Percentiles rank a stretch among this genome's conserved stretches.
Conservation (phyloP, 2,888 invertebrate genomes). For the Acanthosoma haemorrhoidale region DNA sequence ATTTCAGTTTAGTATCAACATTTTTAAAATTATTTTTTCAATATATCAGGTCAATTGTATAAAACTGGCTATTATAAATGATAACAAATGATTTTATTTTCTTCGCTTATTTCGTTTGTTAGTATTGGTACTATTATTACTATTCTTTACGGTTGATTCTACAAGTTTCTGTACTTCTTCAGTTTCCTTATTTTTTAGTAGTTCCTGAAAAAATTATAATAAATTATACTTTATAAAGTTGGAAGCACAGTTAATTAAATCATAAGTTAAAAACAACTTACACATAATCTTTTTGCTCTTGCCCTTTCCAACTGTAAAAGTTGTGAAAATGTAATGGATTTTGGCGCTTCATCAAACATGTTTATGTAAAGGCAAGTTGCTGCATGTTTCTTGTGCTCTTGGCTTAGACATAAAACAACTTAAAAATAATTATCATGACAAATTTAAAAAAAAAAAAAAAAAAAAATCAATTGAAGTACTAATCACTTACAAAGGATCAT, state of each 20-base stretch:
- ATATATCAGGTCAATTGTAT: too few species aligned
- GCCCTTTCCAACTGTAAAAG: neutral
- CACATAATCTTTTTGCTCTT: neutral
- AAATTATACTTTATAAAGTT: too few species aligned
- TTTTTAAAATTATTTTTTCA: too few species aligned
- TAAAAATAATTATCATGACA: neutral
- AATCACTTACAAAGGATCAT: slow-evolving; percentile 9
- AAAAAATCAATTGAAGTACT: neutral
- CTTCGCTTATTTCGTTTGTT: neutral
- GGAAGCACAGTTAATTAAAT: too few species aligned
- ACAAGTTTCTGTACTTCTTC: neutral
- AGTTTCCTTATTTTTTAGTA: neutral
- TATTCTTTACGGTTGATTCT: neutral
- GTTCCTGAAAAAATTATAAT: neutral
- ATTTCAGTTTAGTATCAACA: too few species aligned
- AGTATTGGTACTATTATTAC: too few species aligned
- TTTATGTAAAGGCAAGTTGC: neutral
- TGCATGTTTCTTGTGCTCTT: slow-evolving; percentile 18
- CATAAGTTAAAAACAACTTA: too few species aligned
- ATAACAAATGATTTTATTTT: neutral
- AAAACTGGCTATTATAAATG: neutral
- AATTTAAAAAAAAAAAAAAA: neutral
- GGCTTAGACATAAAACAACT: neutral
- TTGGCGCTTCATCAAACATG: neutral
- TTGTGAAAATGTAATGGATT: neutral